These are phyloP conservation scores for Paragorgia papillata DNA, from an alignment of 92 coral and sea anemone species.

Conservation along the genomic window DNA sequence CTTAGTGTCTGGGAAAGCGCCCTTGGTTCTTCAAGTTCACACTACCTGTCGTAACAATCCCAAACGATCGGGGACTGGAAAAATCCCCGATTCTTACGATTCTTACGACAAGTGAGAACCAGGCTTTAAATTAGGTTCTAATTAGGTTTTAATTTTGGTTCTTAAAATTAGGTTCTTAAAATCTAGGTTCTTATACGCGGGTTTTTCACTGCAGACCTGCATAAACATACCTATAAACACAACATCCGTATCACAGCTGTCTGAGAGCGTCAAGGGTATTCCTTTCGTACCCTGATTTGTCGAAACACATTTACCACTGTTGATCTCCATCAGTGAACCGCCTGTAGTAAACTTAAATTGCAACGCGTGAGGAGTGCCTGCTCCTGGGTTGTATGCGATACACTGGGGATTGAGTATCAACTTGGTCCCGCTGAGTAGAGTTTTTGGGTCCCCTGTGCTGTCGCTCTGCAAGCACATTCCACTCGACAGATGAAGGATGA, in stretches of 20 bases:
- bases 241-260: conserved; percentile 6
- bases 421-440: neutral
- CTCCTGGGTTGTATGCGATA: conserved; percentile 14
- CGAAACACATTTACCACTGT: conserved; percentile 33
- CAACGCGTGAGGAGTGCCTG: conserved; percentile 9
- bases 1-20: no score
- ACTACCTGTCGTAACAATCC: no score
- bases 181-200: no score
- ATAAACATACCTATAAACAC: conserved; percentile 25
- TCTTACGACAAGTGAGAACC: no score
- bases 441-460: conserved; percentile 21
- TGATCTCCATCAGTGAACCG: conserved; percentile 14
- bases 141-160: no score
- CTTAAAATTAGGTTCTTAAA: no score
- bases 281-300: neutral
- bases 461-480: conserved; percentile 32
- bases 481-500: conserved; percentile 25
- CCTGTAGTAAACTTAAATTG: conserved; percentile 28
- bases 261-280: conserved; percentile 6
- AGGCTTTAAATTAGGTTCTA: no score
- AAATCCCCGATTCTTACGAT: no score
- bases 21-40: no score
- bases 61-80: no score
- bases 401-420: conserved; percentile 1
- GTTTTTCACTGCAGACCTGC: no score